Percentiles rank a stretch among this genome's conserved stretches.
phyloP scores from a whole-genome alignment of 2,113 vertebrate genomes.

The Psophia crepitans region DNA sequence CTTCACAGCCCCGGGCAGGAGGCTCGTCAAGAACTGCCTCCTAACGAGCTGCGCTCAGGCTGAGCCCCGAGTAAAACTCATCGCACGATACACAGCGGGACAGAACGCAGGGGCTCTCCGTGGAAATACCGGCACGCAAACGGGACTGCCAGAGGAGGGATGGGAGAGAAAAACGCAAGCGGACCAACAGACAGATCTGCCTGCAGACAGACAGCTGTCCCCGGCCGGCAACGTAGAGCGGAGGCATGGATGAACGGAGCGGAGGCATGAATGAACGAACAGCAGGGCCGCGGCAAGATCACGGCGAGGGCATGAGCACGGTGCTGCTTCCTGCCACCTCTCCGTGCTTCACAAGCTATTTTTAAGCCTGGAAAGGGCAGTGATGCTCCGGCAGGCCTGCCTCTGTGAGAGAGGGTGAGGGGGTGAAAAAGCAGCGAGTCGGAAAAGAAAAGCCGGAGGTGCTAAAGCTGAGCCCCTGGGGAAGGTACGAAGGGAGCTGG shows the following conservation, averaged over 20 bases:
- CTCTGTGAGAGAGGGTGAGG: no score
- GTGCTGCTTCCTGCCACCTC: neutral
- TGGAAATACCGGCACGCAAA: neutral
- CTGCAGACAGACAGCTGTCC: neutral
- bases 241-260: neutral
- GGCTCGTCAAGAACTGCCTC: conserved; percentile 72
- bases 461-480: neutral
- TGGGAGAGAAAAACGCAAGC: neutral
- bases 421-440: neutral
- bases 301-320: neutral
- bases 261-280: neutral
- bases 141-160: neutral
- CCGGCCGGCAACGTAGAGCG: fast-evolving
- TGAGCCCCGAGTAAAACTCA: neutral
- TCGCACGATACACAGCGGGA: fast-evolving
- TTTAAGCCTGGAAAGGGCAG: neutral
- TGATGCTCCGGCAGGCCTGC: neutral
- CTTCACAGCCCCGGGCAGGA: conserved; percentile 56
- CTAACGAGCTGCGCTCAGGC: neutral
- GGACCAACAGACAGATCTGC: fast-evolving
- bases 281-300: neutral
- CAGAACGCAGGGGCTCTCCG: fast-evolving
- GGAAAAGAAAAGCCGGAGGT: neutral
- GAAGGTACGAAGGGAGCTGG: neutral
- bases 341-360: neutral